Percentiles rank a stretch among this genome's conserved stretches.
These are phyloP conservation scores for Euura lappo DNA, from an alignment of 1,140 invertebrate genomes.

Conservation along the genomic window DNA sequence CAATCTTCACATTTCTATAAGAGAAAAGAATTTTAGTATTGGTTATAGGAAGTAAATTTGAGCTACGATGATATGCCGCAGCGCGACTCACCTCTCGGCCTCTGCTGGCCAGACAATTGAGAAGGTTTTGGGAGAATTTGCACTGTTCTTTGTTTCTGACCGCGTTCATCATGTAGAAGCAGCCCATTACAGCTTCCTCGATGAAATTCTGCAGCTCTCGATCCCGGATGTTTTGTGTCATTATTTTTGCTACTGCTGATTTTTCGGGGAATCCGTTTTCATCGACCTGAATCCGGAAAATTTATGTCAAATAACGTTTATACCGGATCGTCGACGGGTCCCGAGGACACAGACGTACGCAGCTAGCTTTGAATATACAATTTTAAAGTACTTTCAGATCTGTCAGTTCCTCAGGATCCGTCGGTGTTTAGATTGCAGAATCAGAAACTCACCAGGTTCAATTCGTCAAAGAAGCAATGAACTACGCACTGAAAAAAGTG, in stretches of 20 bases:
- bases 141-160: conserved; percentile 49
- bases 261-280: conserved; percentile 51
- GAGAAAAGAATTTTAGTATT: conserved; percentile 9
- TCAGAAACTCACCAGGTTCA: conserved; percentile 46
- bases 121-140: conserved; percentile 50
- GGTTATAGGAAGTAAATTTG: background rate
- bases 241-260: conserved; percentile 39
- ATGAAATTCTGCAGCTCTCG: conserved; percentile 50
- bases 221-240: conserved; percentile 49
- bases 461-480: conserved; percentile 56
- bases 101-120: conserved; percentile 51
- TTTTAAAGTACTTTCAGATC: too few species aligned
- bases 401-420: too few species aligned
- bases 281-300: conserved; percentile 40
- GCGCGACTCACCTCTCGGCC: conserved; percentile 48
- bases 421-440: background rate
- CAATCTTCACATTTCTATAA: conserved; percentile 58
- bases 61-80: too few species aligned
- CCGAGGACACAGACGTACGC: too few species aligned
- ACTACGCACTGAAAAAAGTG: conserved; percentile 47
- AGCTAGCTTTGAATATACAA: too few species aligned
- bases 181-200: conserved; percentile 52
- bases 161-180: conserved; percentile 47
- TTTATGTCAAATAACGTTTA: background rate
- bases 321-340: background rate